Base-by-base conservation (phyloP, 2,113 vertebrate species). In the Psammodynastes pulverulentus region DNA sequence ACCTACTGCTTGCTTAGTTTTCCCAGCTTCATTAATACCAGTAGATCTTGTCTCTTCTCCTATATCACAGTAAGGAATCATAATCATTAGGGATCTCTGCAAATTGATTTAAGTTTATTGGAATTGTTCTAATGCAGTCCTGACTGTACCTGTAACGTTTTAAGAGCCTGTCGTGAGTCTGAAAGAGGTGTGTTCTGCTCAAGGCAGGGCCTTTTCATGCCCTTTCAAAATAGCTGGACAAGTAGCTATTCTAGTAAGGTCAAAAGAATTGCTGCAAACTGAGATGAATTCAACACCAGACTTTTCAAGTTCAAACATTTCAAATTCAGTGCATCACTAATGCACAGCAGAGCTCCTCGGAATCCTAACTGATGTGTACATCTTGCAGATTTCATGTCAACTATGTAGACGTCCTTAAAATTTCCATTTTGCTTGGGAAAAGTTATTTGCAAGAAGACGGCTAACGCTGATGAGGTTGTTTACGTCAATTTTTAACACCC, bases 381-480 rank as follows among this genome's bases (percentile, higher is more conserved):
- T 79, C 72, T 79, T 21, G 19, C n/a, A 39, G n/a, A 24, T 43
- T 43, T 86, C 84, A 48, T 29, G 12, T 48, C 39, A 86, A 45
- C 6, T 48, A 26, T 48, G 17, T 19, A 21, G n/a, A 53, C 12
- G 19, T 87, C 49, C 84, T 86, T 52, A 15, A 24, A 52, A 51
- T 23, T 58, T 91, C 23, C 34, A 43, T 72, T 72, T 17, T 19
- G 13, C 54, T 52, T 12, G 4, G 56, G 46, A 48, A 72, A 87
- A 51, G 86, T 52, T 26, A 72, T 72, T 72, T 52, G 46, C 34
- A n/a, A 85, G 48, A 29, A 17, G 56, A 29, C 6, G 1, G 93
- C 94, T 96, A 95, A 93, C 94, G 86, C 86, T 95, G 92, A 88
- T 89, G 94, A 95, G 94, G 54, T 97, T 97, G 84, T 97, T 97